Evolutionary conservation across 2,113 vertebrate species (phyloP), one percentile per base, ranked within the genome.

Genomic region (Poecilia latipinna): DNA sequence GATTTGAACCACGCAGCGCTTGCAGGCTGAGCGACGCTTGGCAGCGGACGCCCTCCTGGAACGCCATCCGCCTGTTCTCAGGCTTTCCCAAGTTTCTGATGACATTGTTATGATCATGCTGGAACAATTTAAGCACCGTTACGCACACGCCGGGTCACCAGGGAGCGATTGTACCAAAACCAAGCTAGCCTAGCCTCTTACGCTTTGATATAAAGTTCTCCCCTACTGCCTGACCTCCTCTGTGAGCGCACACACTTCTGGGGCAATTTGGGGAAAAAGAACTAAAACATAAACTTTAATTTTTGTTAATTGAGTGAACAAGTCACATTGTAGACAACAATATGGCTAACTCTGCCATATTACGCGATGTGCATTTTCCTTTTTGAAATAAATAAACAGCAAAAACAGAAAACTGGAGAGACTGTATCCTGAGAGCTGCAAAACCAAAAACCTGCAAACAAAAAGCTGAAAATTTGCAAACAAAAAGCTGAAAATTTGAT

Each of bases 181-280:
- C 29, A 69, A 79, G 82, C 69, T 74, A 82, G 37, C 39, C 35
- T 19, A 42, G 68, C 70, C 79, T 80, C 63, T 69, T 33, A 75
- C 28, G 71, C 64, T 84, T 87, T 87, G 84, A 89, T 87, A 88
- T 88, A 87, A 92, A 89, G 84, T 1, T 67, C 77, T 80, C 87
- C 82, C 87, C 90, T 82, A 78, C 84, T 74, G 87, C 89, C 85
- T 86, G 79, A 86, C 87, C 87, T 86, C 82, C 78, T 80, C 80
- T 69, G 78, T 51, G 76, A 87, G 74, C 22, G 35, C 7, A 57
- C 42, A 68, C 66, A 74, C 32, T 75, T 54, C 62, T 17, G 69
- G 61, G 61, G 31, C 2, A 12, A 61, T 54, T 68, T 75, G 68
- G 68, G 54, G n/a, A 33, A 22, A 54, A 5, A 54, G 6, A 54